Conservation (phyloP, 2,113 vertebrate species). For the Hystrix cristata region DNA sequence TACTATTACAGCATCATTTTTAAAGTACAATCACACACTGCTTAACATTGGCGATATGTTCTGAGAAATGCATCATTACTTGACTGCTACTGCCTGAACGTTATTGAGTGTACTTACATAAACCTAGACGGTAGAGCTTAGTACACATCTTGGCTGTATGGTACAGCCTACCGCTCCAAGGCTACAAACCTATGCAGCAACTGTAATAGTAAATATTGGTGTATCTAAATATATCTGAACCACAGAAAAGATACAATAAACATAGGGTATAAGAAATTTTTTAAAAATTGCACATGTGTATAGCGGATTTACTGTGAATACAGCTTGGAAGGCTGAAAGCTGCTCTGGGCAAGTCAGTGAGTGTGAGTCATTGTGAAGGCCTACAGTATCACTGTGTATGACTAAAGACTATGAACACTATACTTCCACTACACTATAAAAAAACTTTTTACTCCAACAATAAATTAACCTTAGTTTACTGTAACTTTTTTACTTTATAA, state of each 20-base stretch:
- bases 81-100: background rate
- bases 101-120: background rate
- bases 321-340: background rate
- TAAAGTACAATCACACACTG: background rate
- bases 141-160: background rate
- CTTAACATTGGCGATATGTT: background rate
- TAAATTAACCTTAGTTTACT: background rate
- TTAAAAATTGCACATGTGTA: background rate
- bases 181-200: background rate
- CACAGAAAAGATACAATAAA: background rate
- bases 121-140: background rate
- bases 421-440: background rate
- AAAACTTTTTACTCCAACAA: background rate
- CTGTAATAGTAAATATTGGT: background rate
- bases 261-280: background rate
- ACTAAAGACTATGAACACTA: background rate
- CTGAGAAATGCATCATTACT: background rate
- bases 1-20: conserved; percentile 4
- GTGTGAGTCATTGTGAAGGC: background rate
- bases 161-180: background rate
- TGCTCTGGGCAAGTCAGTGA: background rate
- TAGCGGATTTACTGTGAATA: background rate
- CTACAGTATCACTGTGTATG: background rate
- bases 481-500: background rate
- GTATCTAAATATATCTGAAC: background rate